Conservation (phyloP, 2,797 vertebrate genomes). For the Oryzias dopingdopingensis region DNA sequence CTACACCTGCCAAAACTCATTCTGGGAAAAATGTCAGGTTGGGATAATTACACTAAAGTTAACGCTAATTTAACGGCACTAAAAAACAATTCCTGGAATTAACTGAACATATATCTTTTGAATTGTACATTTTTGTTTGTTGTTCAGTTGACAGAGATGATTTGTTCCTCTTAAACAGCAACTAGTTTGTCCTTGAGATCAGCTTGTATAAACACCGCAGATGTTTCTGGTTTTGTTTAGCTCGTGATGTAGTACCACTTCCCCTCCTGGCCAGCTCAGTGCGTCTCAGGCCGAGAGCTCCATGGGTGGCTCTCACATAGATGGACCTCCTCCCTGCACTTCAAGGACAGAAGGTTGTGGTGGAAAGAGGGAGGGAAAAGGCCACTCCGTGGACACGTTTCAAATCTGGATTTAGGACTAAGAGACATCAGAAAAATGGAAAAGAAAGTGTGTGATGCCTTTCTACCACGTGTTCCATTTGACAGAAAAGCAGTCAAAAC, state of each 20-base stretch:
- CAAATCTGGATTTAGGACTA: conserved; percentile 3
- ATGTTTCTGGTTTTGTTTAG: conserved; percentile 67
- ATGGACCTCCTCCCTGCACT: conserved; percentile 37
- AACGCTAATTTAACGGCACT: conserved; percentile 3
- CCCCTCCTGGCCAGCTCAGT: conserved; percentile 26
- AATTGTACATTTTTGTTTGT: neutral
- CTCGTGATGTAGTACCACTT: conserved; percentile 49
- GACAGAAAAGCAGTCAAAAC: conserved; percentile 10
- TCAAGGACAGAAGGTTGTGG: conserved; percentile 51
- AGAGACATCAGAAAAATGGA: neutral
- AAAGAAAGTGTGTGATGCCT: conserved; percentile 2
- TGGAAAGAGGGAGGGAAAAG: conserved; percentile 15
- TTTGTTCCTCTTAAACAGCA: conserved; percentile 4
- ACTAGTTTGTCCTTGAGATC: conserved; percentile 47
- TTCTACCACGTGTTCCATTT: conserved; percentile 40
- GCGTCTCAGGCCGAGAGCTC: conserved; percentile 25
- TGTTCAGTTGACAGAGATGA: neutral
- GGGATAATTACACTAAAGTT: conserved; percentile 3
- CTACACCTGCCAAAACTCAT: conserved; percentile 31
- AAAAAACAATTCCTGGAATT: conserved; percentile 9
- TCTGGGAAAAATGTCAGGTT: conserved; percentile 16
- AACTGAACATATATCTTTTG: neutral
- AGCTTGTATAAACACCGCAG: conserved; percentile 48
- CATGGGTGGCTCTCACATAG: conserved; percentile 57
- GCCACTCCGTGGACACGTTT: conserved; percentile 15